phyloP scores from a whole-genome alignment of 2,797 vertebrate genomes.

The Parotocinclus haroldoi region DNA sequence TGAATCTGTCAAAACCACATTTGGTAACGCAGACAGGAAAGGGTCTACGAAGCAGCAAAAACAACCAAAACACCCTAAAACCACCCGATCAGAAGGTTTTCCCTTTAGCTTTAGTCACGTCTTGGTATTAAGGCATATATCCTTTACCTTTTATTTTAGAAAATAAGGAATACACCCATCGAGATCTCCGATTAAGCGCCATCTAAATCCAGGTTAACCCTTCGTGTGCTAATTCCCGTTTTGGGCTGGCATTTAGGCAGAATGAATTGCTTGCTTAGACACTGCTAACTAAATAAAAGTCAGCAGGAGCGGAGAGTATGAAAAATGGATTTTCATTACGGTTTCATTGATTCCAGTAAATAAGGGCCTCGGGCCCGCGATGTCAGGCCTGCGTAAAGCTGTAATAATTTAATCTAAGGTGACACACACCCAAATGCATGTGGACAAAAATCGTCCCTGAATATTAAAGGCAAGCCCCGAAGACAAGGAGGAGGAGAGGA shows the following conservation, averaged over 20 bases:
- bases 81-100: too few relatives aligned
- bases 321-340: slow-evolving; percentile 99
- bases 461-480: slow-evolving; percentile 98
- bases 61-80: too few relatives aligned
- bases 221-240: slow-evolving; percentile 77
- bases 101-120: too few relatives aligned
- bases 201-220: slow-evolving; percentile 88
- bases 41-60: too few relatives aligned
- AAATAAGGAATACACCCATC: too few relatives aligned
- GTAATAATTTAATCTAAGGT: slow-evolving; percentile 99
- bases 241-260: slow-evolving; percentile 95
- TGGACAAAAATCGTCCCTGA: slow-evolving; percentile 99
- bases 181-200: slow-evolving; percentile 25
- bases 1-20: too few relatives aligned
- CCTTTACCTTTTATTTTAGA: too few relatives aligned
- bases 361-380: slow-evolving; percentile 91
- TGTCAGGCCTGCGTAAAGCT: slow-evolving; percentile 90
- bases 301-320: slow-evolving; percentile 98
- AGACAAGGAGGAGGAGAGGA: slow-evolving; percentile 81
- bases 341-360: slow-evolving; percentile 99
- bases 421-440: slow-evolving; percentile 99
- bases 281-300: slow-evolving; percentile 99
- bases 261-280: slow-evolving; percentile 99
- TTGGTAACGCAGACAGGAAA: too few relatives aligned
- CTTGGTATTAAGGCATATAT: too few relatives aligned